Evolutionary conservation across 2,888 invertebrate genomes (phyloP).

Genomic region (Pediacus dermestoides): DNA sequence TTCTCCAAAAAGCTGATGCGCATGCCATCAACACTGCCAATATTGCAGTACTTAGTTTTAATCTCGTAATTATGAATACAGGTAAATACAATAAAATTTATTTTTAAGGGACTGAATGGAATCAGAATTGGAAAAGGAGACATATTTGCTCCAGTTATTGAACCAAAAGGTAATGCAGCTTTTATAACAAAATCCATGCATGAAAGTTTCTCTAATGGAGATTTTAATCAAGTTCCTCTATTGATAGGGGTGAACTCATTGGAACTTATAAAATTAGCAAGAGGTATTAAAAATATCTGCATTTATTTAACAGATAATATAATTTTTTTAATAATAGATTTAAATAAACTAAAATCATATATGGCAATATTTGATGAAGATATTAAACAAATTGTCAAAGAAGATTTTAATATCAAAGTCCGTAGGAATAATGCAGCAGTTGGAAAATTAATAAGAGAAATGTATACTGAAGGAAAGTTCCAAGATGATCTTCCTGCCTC

Average conservation of each 20-base stretch:
- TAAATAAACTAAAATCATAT: background rate
- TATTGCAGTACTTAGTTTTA: background rate
- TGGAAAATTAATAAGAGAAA: too few species aligned
- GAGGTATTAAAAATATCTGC: too few species aligned
- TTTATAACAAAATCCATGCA: conserved; percentile 4
- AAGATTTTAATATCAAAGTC: conserved; percentile 1
- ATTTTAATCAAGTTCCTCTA: conserved; percentile 1
- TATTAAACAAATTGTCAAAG: background rate
- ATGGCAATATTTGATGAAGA: conserved; percentile 1
- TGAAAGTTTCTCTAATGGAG: conserved; percentile 5
- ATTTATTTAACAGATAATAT: too few species aligned
- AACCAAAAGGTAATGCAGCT: conserved; percentile 9
- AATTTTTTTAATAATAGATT: background rate
- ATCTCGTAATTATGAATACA: too few species aligned
- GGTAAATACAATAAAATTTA: too few species aligned
- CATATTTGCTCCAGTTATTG: conserved; percentile 8
- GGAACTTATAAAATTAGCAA: too few species aligned
- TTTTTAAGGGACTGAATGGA: background rate
- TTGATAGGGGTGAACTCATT: conserved; percentile 5
- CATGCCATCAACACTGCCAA: background rate
- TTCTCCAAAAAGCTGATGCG: background rate
- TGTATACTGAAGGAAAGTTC: too few species aligned
- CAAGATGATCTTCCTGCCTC: background rate
- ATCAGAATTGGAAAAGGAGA: background rate
- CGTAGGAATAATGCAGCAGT: too few species aligned